Evolutionary conservation across 2,888 invertebrate species (phyloP).

Genomic region (Eupithecia subfuscata): DNA sequence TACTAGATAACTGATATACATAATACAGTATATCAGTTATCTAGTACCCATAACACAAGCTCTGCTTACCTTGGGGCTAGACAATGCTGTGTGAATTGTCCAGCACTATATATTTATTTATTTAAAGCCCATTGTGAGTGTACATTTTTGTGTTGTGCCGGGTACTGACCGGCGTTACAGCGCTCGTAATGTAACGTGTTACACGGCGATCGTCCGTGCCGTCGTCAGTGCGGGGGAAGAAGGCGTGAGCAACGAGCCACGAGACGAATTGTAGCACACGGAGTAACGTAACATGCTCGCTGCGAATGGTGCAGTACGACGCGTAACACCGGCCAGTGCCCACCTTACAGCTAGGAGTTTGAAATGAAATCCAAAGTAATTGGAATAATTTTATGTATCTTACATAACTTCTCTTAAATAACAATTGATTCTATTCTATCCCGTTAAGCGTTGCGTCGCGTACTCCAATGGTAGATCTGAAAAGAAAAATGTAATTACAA

Average conservation of each 20-base stretch:
- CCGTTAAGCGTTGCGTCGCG: conserved; percentile 43
- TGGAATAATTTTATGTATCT: conserved; percentile 79
- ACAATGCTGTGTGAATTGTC: too few relatives aligned
- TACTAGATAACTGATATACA: too few relatives aligned
- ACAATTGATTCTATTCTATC: conserved; percentile 68
- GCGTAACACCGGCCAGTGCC: too few relatives aligned
- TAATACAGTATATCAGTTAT: too few relatives aligned
- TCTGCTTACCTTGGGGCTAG: too few relatives aligned
- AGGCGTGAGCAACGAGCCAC: neutral
- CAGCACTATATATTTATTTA: too few relatives aligned
- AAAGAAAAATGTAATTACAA: conserved; percentile 10
- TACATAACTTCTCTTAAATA: conserved; percentile 73
- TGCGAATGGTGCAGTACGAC: neutral
- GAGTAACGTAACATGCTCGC: neutral
- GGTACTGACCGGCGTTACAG: too few relatives aligned
- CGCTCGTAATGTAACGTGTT: too few relatives aligned
- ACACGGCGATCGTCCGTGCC: neutral
- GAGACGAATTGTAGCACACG: neutral
- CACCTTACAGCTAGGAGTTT: neutral
- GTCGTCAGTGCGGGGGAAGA: neutral
- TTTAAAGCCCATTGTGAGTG: too few relatives aligned
- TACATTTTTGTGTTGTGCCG: too few relatives aligned
- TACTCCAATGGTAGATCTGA: conserved; percentile 47
- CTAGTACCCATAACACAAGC: too few relatives aligned
- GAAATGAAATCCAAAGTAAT: conserved; percentile 41